Evolutionary conservation across 2,797 vertebrate species (phyloP).

Genomic region (Hemitrygon akajei): DNA sequence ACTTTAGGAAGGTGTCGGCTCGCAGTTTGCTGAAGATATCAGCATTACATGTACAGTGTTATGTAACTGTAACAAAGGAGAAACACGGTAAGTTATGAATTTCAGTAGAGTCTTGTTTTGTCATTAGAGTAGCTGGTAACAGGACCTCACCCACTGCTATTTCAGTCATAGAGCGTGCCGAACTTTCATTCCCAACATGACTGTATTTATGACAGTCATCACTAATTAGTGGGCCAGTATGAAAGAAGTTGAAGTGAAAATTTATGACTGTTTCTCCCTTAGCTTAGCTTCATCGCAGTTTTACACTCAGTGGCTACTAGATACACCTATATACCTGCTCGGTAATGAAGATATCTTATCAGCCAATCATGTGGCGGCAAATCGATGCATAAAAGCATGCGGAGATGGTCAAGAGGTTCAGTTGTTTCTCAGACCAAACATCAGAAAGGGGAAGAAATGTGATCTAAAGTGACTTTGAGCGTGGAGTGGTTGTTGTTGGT

Average conservation of each 20-base stretch:
- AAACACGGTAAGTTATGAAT: neutral
- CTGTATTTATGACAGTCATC: conserved; percentile 25
- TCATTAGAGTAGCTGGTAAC: neutral
- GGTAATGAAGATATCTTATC: too few species aligned
- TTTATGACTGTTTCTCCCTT: neutral
- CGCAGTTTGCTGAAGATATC: neutral
- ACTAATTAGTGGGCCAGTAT: conserved; percentile 13
- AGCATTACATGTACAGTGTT: neutral
- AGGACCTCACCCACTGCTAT: neutral
- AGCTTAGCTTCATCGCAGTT: neutral
- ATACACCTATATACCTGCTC: too few species aligned
- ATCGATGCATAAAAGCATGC: too few species aligned
- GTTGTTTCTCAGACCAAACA: too few species aligned
- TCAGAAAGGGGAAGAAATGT: too few species aligned
- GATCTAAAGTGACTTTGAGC: too few species aligned
- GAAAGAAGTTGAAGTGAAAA: neutral
- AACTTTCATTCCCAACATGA: neutral
- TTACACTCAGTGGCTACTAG: neutral
- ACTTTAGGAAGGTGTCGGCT: neutral
- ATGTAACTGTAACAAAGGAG: neutral
- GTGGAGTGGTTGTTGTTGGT: too few species aligned
- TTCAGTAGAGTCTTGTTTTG: neutral
- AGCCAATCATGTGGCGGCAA: too few species aligned
- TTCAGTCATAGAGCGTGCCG: neutral
- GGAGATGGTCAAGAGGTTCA: too few species aligned